Percentiles rank a stretch among this genome's conserved stretches.
Conservation (phyloP, 2,797 vertebrate genomes). For the Ptychobarbus kaznakovi region DNA sequence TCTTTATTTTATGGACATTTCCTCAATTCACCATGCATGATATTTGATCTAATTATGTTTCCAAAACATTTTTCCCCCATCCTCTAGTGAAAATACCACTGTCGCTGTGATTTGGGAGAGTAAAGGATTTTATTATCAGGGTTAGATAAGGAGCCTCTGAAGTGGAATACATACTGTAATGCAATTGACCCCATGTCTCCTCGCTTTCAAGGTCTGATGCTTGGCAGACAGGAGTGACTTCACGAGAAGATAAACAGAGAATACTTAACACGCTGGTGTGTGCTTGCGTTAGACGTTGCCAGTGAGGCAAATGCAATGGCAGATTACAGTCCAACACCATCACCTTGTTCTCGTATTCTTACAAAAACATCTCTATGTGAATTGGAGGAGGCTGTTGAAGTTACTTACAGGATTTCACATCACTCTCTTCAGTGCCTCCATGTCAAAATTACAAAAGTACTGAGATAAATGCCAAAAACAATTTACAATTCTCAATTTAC, state of each 20-base stretch:
- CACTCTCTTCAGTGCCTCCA: constrained; percentile 9
- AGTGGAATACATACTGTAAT: constrained; percentile 63
- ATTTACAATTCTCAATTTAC: constrained; percentile 11
- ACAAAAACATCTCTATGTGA: constrained; percentile 34
- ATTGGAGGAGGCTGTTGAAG: constrained; percentile 37
- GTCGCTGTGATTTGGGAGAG: constrained; percentile 48
- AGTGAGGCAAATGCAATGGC: constrained; percentile 41
- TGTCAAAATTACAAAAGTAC: constrained; percentile 35
- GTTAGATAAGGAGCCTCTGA: constrained; percentile 59
- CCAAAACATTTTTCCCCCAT: constrained; percentile 27
- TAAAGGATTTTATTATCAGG: constrained; percentile 58
- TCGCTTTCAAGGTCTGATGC: constrained; percentile 61
- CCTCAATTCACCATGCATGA: constrained; percentile 5
- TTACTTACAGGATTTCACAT: constrained; percentile 33
- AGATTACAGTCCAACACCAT: constrained; percentile 21
- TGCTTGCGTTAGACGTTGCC: constrained; percentile 49
- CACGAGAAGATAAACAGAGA: constrained; percentile 63
- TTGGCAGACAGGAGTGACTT: constrained; percentile 58
- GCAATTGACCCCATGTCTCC: constrained; percentile 60
- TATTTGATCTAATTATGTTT: constrained; percentile 25
- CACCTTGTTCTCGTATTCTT: constrained; percentile 23
- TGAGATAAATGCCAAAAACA: constrained; percentile 13
- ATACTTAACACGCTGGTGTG: constrained; percentile 59
- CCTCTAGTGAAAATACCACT: constrained; percentile 39
- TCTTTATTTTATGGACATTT: constrained; percentile 4